A percentile compares a stretch with the other conserved stretches of the same genome.
Evolutionary conservation across 2,113 vertebrate species (phyloP).

Genomic region (Chaenocephalus aceratus): DNA sequence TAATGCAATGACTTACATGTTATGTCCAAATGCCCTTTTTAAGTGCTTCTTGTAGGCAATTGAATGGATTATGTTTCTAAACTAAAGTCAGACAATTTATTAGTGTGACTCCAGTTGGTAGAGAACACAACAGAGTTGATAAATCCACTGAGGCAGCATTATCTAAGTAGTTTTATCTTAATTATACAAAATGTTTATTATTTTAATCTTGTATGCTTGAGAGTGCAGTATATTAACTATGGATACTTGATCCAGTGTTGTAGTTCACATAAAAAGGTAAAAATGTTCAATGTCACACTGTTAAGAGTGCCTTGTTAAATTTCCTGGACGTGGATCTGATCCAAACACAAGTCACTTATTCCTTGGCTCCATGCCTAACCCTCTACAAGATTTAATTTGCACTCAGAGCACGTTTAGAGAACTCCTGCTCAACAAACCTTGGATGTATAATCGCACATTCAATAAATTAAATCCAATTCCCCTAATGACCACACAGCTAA

Average conservation of each 20-base stretch:
- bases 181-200: not conserved
- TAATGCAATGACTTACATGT: not conserved
- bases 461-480: slow-evolving; percentile 1
- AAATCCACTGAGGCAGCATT: not conserved
- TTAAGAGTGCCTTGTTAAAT: not conserved
- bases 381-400: not conserved
- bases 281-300: not conserved
- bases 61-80: not conserved
- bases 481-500: not conserved
- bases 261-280: not conserved
- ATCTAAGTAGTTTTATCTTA: not conserved
- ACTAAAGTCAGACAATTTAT: not conserved
- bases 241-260: not conserved
- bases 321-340: not conserved
- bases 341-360: not conserved
- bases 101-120: not conserved
- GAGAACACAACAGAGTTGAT: not conserved
- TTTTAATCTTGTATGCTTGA: not conserved
- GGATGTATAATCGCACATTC: not conserved
- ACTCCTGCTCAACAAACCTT: not conserved
- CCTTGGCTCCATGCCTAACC: not conserved
- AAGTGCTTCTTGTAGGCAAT: slow-evolving; percentile 12
- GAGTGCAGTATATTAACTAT: not conserved
- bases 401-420: not conserved
- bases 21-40: not conserved